phyloP scores from a whole-genome alignment of 92 coral and sea anemone species.

The Actinostola sp. region DNA sequence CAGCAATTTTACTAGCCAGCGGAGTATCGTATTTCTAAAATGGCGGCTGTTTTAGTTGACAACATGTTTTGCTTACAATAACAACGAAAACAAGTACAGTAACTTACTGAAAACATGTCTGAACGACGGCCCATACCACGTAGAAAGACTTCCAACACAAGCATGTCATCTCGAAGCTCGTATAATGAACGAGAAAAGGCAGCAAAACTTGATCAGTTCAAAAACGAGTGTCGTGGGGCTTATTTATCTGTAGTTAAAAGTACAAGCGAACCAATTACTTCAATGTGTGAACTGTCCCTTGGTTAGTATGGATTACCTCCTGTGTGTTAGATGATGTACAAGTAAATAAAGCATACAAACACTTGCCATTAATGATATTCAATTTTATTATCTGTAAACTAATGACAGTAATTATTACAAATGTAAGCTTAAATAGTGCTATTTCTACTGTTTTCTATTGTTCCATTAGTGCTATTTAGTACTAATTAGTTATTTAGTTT shows the following conservation, averaged over 20 bases:
- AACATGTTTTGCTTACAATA: not conserved
- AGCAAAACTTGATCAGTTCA: constrained; percentile 80
- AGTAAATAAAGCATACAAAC: too few relatives aligned
- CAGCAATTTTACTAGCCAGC: constrained; percentile 4
- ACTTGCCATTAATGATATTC: not conserved
- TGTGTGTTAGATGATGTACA: too few relatives aligned
- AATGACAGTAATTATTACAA: not conserved
- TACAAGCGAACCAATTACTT: constrained; percentile 85
- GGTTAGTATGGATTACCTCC: constrained; percentile 81
- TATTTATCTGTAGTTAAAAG: constrained; percentile 85
- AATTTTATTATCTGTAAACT: not conserved
- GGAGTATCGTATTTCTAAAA: not conserved
- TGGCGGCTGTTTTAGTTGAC: constrained; percentile 2
- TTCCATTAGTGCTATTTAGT: too few relatives aligned
- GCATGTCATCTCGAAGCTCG: constrained; percentile 68
- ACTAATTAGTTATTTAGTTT: too few relatives aligned
- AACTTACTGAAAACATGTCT: constrained; percentile 22
- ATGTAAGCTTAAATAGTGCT: not conserved
- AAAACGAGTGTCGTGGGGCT: constrained; percentile 94
- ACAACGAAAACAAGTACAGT: not conserved
- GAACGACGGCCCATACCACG: constrained; percentile 41
- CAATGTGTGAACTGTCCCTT: constrained; percentile 72
- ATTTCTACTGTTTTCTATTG: not conserved
- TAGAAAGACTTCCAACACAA: constrained; percentile 70
- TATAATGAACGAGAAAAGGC: constrained; percentile 73